Percentiles rank a stretch among this genome's conserved stretches.
Evolutionary conservation across 2,888 invertebrate genomes (phyloP).

Genomic region (Leptinotarsa tumamoca): DNA sequence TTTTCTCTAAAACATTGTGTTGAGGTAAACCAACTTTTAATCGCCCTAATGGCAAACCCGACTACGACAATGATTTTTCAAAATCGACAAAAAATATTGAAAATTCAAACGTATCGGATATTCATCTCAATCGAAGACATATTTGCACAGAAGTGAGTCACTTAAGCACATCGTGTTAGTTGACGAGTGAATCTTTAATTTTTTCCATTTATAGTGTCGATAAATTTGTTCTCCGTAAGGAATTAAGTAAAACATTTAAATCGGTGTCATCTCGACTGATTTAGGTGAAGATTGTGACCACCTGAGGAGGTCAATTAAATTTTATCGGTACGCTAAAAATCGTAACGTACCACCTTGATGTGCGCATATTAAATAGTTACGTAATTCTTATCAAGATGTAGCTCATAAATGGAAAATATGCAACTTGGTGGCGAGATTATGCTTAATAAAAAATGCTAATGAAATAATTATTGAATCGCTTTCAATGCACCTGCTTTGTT

Average conservation of each 20-base stretch:
- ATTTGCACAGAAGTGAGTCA: too few species aligned
- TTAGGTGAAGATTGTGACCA: slow-evolving; percentile 4
- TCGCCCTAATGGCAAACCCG: too few species aligned
- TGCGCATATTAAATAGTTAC: slow-evolving; percentile 19
- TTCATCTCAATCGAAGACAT: too few species aligned
- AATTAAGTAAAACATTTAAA: not conserved
- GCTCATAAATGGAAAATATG: slow-evolving; percentile 10
- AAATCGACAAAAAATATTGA: too few species aligned
- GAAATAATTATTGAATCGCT: slow-evolving; percentile 21
- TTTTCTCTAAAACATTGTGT: too few species aligned
- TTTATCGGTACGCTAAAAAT: slow-evolving; percentile 20
- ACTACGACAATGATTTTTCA: too few species aligned
- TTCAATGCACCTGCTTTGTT: slow-evolving; percentile 32
- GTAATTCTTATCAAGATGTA: slow-evolving; percentile 23
- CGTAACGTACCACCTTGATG: slow-evolving; percentile 18
- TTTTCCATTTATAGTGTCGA: not conserved
- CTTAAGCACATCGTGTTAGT: too few species aligned
- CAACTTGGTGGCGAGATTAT: slow-evolving; percentile 14
- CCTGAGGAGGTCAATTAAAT: slow-evolving; percentile 20
- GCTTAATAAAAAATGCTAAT: slow-evolving; percentile 8
- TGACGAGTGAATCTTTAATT: too few species aligned
- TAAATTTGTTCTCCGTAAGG: not conserved
- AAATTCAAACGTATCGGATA: too few species aligned
- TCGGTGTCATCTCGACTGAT: not conserved
- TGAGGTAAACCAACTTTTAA: too few species aligned